Evolutionary conservation across 2,888 invertebrate species (phyloP), one percentile per base, ranked within the genome.

Genomic region (Mechanitis messenoides): DNA sequence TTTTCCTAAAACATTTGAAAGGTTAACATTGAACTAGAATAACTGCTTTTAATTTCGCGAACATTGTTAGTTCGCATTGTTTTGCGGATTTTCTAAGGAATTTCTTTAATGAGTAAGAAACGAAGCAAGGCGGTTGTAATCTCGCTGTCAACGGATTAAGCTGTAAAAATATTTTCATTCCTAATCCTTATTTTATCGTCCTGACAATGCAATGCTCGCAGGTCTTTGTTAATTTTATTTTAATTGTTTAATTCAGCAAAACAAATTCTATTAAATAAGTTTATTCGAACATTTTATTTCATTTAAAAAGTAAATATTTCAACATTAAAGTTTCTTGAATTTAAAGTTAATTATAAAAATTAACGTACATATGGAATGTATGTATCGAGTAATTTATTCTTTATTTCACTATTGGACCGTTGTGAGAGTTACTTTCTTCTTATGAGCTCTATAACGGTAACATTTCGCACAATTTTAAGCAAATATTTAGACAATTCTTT

Each of bases 51-150:
- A 58, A 58, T 61, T 55, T 58, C 47, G 38, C 9, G 5, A 12
- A 31, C 9, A 35, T 61, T 58, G 53, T 58, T 53, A 28, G 11
- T 12, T n/a, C 42, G 55, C 31, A 55, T 58, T 61, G 58, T 20
- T 55, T 38, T 55, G 54, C 55, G 55, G 45, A 58, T 61, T 58
- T 61, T 45, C 28, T 28, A 9, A 12, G 47, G 47, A 38, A 55
- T 50, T 58, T 50, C 55, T 55, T 58, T 61, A 61, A 61, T 31
- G 61, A 33, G 50, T 35, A 55, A 47, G n/a, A 47, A n/a, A 31
- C 50, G 31, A 50, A 50, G n/a, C 50, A 50, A 31, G 6, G 50
- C 47, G 4, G 28, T 31, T 31, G 7, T 50, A 50, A 50, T 50
- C 50, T 31, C 6, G 50, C 28, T 7, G 31, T n/a, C 50, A 50